phyloP scores from a whole-genome alignment of 30 jellyfish, hydroid and myxozoan species.

The Pelagia noctiluca region DNA sequence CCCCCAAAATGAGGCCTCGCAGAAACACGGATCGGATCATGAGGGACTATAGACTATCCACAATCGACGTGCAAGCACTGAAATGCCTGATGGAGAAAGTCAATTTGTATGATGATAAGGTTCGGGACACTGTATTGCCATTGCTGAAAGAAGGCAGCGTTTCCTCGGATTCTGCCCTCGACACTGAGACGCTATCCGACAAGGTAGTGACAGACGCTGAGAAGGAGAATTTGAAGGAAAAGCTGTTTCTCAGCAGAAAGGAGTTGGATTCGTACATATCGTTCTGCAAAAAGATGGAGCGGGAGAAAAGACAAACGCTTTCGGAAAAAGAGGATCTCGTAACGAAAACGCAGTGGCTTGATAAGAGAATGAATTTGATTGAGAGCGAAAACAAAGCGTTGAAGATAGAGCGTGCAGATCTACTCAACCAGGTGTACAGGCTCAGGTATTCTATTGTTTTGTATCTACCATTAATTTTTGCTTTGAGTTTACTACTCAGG shows the following conservation, averaged over 20 bases:
- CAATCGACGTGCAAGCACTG: conserved; percentile 86
- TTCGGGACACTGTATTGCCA: conserved; percentile 85
- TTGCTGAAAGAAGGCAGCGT: conserved; percentile 62
- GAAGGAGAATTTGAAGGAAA: conserved; percentile 84
- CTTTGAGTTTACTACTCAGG: too few relatives aligned
- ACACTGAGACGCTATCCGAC: conserved; percentile 73
- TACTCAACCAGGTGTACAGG: conserved; percentile 89
- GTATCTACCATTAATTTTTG: too few relatives aligned
- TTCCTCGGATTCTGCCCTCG: conserved; percentile 55
- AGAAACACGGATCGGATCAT: conserved; percentile 90
- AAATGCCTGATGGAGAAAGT: conserved; percentile 82
- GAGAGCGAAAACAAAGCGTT: conserved; percentile 89
- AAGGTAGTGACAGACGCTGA: conserved; percentile 84
- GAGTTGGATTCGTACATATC: conserved; percentile 98
- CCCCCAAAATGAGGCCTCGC: conserved; percentile 72
- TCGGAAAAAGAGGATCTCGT: conserved; percentile 96
- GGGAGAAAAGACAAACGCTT: conserved; percentile 94
- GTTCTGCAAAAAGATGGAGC: conserved; percentile 94
- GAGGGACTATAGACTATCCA: conserved; percentile 90
- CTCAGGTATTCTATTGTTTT: too few relatives aligned
- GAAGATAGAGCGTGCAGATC: conserved; percentile 90
- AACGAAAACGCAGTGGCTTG: conserved; percentile 97
- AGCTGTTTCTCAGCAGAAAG: conserved; percentile 84
- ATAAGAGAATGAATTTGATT: conserved; percentile 78
- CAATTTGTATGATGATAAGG: conserved; percentile 80